Evolutionary conservation across 2,113 vertebrate species (phyloP).

Genomic region (Cololabis saira): DNA sequence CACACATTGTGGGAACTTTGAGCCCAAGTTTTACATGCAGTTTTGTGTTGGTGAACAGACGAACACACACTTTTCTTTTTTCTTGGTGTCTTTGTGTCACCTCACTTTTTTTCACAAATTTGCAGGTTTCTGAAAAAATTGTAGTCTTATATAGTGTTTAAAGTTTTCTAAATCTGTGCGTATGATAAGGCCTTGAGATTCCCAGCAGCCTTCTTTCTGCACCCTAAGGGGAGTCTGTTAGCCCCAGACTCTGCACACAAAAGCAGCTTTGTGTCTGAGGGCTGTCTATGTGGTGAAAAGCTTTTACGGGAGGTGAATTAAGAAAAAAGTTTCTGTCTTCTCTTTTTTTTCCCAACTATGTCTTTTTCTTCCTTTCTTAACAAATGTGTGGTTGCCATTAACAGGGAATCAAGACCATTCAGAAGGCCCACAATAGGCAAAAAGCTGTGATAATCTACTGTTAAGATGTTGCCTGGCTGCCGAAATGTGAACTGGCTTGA

Average conservation of each 20-base stretch:
- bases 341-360: constrained; percentile 49
- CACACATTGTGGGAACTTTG: too few species aligned
- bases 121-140: too few species aligned
- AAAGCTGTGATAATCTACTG: constrained; percentile 68
- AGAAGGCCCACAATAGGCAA: constrained; percentile 59
- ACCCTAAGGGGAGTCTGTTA: constrained; percentile 54
- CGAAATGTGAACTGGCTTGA: constrained; percentile 61
- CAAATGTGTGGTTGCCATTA: constrained; percentile 63
- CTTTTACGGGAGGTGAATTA: constrained; percentile 70
- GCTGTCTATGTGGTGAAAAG: constrained; percentile 63
- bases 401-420: constrained; percentile 60
- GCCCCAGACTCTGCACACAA: constrained; percentile 62
- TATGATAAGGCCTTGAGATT: constrained; percentile 20
- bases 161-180: constrained; percentile 18
- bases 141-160: background rate
- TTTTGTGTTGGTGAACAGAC: too few species aligned
- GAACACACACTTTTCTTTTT: too few species aligned
- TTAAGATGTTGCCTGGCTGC: constrained; percentile 59
- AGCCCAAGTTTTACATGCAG: too few species aligned
- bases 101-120: too few species aligned
- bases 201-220: constrained; percentile 40
- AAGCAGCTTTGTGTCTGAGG: constrained; percentile 66
- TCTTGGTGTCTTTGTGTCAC: too few species aligned
- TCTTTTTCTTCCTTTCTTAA: constrained; percentile 68
- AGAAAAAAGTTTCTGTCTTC: constrained; percentile 66